Base-by-base conservation (phyloP, 2,888 invertebrate genomes). In the Leucophenga maculata region DNA sequence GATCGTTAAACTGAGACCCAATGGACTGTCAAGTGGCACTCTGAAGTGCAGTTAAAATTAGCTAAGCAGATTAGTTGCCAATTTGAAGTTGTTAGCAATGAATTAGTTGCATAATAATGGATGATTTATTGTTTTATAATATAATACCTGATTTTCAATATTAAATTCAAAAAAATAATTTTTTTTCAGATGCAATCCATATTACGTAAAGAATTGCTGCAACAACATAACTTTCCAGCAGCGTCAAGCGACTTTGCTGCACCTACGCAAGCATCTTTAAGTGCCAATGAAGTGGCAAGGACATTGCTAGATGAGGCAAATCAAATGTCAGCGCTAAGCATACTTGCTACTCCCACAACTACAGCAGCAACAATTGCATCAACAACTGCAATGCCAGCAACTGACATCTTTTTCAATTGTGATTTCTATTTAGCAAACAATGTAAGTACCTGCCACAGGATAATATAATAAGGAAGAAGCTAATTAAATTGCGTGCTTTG, bases 341-440 rank as follows among this genome's bases (percentile, higher is more conserved):
- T 16, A 20, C 3, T 26, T 26, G 26, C 26, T 2, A 26, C 26
- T 26, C 3, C 26, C 2, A 26, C 26, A 26, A 26, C 26, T 3
- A 26, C 26, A 26, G 55, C 18, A 57, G 13, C 6, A 50, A 44
- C 71, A 52, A 54, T 6, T 26, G 13, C 6, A 50, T 26, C 71
- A 52, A 54, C 48, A 46, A 55, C 73, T 11, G 44, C 26, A 69
- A 54, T 44, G 22, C 32, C 32, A 16, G 39, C 44, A 26, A 52
- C 48, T 44, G 60, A 57, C 26, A 16, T 18, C 31, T 55, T 39
- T 44, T 55, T 46, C 26, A 57, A 60, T 76, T 86, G 85, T 80
- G 88, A 88, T 83, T 87, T 88, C 79, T 87, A 86, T 72, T 78
- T 88, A 77, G 84, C 86, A 59, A 84, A 86, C 71, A 88, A 88